Evolutionary conservation across 2,888 invertebrate species (phyloP).

Genomic region (Tetramorium bicarinatum): DNA sequence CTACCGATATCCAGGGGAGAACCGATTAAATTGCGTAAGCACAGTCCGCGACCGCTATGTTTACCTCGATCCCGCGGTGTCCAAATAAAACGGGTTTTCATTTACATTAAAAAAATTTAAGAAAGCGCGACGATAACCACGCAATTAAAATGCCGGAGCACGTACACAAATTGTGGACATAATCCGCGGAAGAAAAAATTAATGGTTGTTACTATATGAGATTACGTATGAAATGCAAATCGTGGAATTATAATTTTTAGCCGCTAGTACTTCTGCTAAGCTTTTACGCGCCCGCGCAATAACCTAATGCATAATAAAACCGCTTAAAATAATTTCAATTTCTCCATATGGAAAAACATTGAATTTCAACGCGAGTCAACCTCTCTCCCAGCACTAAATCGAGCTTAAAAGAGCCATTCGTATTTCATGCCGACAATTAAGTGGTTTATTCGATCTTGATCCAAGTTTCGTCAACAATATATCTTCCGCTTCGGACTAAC

Average conservation of each 20-base stretch:
- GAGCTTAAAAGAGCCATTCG: background rate
- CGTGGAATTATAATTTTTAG: constrained; percentile 34
- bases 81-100: constrained; percentile 42
- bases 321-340: constrained; percentile 38
- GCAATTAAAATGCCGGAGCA: constrained; percentile 67
- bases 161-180: constrained; percentile 49
- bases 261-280: constrained; percentile 10
- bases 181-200: constrained; percentile 49
- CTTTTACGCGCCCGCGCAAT: constrained; percentile 39
- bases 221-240: constrained; percentile 62
- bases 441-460: background rate
- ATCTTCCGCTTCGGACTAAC: constrained; percentile 36
- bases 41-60: constrained; percentile 6
- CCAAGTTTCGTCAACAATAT: constrained; percentile 1
- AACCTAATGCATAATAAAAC: constrained; percentile 25
- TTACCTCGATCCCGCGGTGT: constrained; percentile 20
- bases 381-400: background rate
- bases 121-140: constrained; percentile 57
- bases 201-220: constrained; percentile 47
- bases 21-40: constrained; percentile 32
- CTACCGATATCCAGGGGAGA: background rate
- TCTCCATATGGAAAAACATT: background rate
- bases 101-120: constrained; percentile 59
- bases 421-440: constrained; percentile 1
- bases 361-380: background rate